Evolutionary conservation across 2,113 vertebrate genomes (phyloP).

Genomic region (Pachyramphus minor): DNA sequence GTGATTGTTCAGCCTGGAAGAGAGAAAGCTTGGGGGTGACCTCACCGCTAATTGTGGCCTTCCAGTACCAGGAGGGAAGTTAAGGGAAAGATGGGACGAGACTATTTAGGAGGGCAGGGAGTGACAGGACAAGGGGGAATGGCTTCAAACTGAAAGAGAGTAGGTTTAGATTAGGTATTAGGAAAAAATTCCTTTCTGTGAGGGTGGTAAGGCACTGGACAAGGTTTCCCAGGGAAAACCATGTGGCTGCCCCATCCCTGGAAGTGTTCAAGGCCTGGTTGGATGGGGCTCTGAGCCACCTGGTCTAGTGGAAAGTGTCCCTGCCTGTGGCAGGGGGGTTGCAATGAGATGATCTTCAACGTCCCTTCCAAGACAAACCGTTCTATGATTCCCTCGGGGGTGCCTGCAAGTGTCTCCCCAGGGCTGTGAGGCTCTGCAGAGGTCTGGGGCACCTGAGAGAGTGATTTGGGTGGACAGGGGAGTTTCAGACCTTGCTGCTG

Average conservation of each 20-base stretch:
- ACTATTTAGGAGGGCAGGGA: not conserved
- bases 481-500: not conserved
- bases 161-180: not conserved
- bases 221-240: not conserved
- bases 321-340: not conserved
- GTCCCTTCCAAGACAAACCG: not conserved
- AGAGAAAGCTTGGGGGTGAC: not conserved
- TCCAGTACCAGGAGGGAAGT: not conserved
- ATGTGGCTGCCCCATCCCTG: not conserved
- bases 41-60: accelerated
- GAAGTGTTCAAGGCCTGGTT: not conserved
- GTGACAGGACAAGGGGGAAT: not conserved
- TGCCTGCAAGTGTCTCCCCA: accelerated
- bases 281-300: not conserved
- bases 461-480: not conserved
- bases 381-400: not conserved
- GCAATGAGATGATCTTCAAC: not conserved
- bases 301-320: not conserved
- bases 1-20: not conserved
- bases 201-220: not conserved
- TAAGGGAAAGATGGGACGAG: not conserved
- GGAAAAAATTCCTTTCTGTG: not conserved
- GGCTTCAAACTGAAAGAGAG: not conserved
- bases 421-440: not conserved
- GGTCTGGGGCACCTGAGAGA: accelerated